These are phyloP conservation scores for Meandrina meandrites DNA, from an alignment of 92 coral and sea anemone genomes.

Conservation along the genomic window DNA sequence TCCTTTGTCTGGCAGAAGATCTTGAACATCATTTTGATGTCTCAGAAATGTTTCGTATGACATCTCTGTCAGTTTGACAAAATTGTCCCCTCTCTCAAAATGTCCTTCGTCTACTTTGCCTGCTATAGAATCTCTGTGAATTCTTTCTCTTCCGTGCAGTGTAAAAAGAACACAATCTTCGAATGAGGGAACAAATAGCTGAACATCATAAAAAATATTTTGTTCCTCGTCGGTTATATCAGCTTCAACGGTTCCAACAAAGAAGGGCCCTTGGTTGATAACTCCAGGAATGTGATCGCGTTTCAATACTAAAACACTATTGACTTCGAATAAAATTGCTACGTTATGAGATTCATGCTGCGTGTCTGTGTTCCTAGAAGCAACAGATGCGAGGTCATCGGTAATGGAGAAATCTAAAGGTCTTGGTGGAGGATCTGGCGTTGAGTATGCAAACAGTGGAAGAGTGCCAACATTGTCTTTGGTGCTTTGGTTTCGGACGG, in stretches of 20 bases:
- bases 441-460: slow-evolving; percentile 45
- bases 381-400: too few relatives aligned
- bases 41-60: slow-evolving; percentile 34
- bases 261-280: background rate
- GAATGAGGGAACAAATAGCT: slow-evolving; percentile 25
- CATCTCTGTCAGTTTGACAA: slow-evolving; percentile 35
- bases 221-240: slow-evolving; percentile 23
- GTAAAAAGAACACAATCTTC: slow-evolving; percentile 33
- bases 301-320: slow-evolving; percentile 1
- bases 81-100: slow-evolving; percentile 32
- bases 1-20: slow-evolving; percentile 40
- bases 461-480: slow-evolving; percentile 58
- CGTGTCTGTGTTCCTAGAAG: background rate
- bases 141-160: background rate
- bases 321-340: slow-evolving; percentile 16
- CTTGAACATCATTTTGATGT: slow-evolving; percentile 31
- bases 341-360: background rate
- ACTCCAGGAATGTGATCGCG: slow-evolving; percentile 4
- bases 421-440: too few relatives aligned
- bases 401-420: too few relatives aligned
- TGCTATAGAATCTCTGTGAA: slow-evolving; percentile 37
- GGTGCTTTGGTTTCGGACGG: slow-evolving; percentile 55
- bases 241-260: slow-evolving; percentile 17
- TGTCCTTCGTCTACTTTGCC: slow-evolving; percentile 30
- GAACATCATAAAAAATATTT: slow-evolving; percentile 1